Evolutionary conservation across 2,888 invertebrate genomes (phyloP).

Genomic region (Brenthis hecate): DNA sequence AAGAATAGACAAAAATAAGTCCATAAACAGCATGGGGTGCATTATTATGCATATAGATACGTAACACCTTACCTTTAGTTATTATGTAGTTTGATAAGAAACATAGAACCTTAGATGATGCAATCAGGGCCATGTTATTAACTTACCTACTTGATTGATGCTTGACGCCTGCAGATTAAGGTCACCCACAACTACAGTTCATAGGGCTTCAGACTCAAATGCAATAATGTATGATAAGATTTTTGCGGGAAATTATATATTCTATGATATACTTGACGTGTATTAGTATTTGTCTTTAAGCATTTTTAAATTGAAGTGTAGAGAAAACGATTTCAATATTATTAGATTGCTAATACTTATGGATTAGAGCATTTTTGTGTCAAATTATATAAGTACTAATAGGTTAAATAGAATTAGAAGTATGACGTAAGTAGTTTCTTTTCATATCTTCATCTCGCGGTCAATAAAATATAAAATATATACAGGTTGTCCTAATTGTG

Average conservation of each 20-base stretch:
- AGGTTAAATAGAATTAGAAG: conserved; percentile 21
- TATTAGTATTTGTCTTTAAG: background rate
- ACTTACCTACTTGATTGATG: conserved; percentile 31
- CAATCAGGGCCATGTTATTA: conserved; percentile 26
- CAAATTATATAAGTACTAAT: conserved; percentile 14
- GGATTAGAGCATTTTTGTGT: conserved; percentile 6
- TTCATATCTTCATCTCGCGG: background rate
- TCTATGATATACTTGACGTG: background rate
- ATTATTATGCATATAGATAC: background rate
- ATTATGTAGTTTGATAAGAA: conserved; percentile 14
- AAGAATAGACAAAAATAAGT: background rate
- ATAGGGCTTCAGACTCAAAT: conserved; percentile 53
- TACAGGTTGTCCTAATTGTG: conserved; percentile 14
- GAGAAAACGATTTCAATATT: background rate
- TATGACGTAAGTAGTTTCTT: conserved; percentile 22
- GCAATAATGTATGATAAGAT: conserved; percentile 34
- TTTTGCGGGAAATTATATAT: background rate
- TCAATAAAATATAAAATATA: conserved; percentile 20
- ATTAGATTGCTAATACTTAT: conserved; percentile 38
- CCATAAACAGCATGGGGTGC: background rate
- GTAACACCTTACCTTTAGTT: background rate
- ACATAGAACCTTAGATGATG: conserved; percentile 22
- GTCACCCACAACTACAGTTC: conserved; percentile 44
- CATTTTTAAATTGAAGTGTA: conserved; percentile 3
- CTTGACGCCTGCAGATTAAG: conserved; percentile 36